Conservation (phyloP, 2,113 vertebrate species). For the Myrmecobius fasciatus region DNA sequence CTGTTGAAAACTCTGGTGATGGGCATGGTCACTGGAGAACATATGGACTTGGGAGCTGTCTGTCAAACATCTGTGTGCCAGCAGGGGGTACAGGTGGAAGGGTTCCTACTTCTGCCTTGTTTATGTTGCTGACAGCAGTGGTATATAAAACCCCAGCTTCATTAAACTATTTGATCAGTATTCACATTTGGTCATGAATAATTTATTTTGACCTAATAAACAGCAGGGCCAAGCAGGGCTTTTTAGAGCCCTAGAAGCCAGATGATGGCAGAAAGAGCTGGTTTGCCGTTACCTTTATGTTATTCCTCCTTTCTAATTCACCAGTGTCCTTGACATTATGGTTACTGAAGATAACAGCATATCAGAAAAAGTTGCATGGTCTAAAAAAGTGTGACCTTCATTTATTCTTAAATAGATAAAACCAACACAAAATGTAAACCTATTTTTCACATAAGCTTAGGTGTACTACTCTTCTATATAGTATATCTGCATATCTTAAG, state of each 20-base stretch:
- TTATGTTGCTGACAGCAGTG: background rate
- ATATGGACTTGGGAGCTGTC: background rate
- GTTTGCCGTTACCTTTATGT: background rate
- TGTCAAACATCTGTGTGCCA: background rate
- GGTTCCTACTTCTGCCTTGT: background rate
- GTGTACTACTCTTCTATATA: background rate
- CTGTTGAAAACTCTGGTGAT: background rate
- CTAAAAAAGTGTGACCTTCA: conserved; percentile 36
- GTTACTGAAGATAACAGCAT: conserved; percentile 29
- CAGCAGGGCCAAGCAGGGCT: conserved; percentile 21
- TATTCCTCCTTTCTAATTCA: background rate
- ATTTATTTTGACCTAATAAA: background rate
- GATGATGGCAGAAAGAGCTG: conserved; percentile 6
- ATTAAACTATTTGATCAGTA: background rate
- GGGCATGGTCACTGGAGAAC: background rate
- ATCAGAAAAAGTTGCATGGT: conserved; percentile 14
- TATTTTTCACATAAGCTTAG: conserved; percentile 35
- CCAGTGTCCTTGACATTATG: conserved; percentile 28
- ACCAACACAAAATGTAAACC: background rate
- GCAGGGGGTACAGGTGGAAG: background rate
- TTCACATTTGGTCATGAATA: conserved; percentile 11
- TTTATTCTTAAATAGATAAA: conserved; percentile 43
- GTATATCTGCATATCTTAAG: conserved; percentile 15
- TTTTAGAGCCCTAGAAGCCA: background rate
- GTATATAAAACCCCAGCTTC: background rate